Base-by-base conservation (phyloP, 2,113 vertebrate genomes). In the Trogon surrucura region DNA sequence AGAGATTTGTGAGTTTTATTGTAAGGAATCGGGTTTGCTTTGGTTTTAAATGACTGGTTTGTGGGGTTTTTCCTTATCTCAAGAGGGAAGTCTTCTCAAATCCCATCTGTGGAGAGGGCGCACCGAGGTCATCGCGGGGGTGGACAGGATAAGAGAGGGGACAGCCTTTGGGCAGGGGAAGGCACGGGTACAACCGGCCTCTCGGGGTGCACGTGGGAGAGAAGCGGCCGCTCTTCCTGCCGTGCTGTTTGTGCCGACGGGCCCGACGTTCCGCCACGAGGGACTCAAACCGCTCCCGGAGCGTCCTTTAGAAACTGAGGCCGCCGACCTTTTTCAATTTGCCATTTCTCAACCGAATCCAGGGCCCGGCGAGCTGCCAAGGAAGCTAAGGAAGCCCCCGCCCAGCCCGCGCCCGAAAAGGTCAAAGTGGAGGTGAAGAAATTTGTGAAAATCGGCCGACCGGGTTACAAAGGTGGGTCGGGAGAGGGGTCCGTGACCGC, bases 361-460 rank as follows among this genome's bases (percentile, higher is more conserved):
- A 97, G 95, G 90, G 96, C 95, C 25, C 93, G 96, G 3, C 87
- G 95, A 89, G 96, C 95, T 82, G 99, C 99, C 64, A 99, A 99
- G 96, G 99, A 99, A 57, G 99, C 99, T 5, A 99, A 99, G 95
- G 99, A 99, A 88, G 99, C 99, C 60, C 99, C 99, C 1, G 99
- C 99, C 80, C 99, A 99, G 93, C 99, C 99, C 0, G 99, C 99
- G 0, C 99, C 99, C 0, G 99, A 99, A 36, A 99, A 99, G 75
- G 99, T 99, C 61, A 99, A 99, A 92, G 99, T 99, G 67, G 99
- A 99, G 91, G 99, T 99, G 77, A 99, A 99, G 97, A 99, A 99
- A 82, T 99, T 99, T 97, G 99, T 99, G 82, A 99, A 99, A 97
- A 99, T 99, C 4, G 99, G 99, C 12, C 98, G 99, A 17, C 99